phyloP scores from a whole-genome alignment of 2,113 vertebrate species.

The Hirundichthys speculiger region DNA sequence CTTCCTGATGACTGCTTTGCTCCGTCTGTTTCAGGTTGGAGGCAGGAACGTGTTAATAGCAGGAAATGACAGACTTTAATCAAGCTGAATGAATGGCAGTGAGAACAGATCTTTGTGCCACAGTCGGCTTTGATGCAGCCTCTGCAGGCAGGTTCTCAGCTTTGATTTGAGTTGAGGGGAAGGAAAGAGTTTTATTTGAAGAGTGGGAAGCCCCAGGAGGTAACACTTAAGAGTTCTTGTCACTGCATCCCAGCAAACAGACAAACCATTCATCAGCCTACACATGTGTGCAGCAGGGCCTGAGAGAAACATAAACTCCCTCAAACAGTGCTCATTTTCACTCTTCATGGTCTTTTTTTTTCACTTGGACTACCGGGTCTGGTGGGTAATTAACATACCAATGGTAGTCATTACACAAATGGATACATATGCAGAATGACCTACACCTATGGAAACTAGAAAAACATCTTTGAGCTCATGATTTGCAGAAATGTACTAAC shows the following conservation, averaged over 20 bases:
- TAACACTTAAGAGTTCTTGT: conserved; percentile 73
- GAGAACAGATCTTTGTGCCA: conserved; percentile 65
- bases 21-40: conserved; percentile 47
- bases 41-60: conserved; percentile 69
- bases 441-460: conserved; percentile 40
- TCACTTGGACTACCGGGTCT: conserved; percentile 21
- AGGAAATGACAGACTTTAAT: conserved; percentile 79
- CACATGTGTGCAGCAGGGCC: conserved; percentile 67
- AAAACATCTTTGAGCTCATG: conserved; percentile 28
- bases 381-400: conserved; percentile 68
- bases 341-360: neutral
- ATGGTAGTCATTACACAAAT: conserved; percentile 61
- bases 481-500: too few species aligned
- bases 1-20: conserved; percentile 69
- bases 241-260: conserved; percentile 70
- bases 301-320: conserved; percentile 47
- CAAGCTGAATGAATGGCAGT: conserved; percentile 66
- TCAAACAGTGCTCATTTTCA: conserved; percentile 52
- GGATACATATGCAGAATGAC: conserved; percentile 37
- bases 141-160: conserved; percentile 66
- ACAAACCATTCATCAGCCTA: conserved; percentile 69
- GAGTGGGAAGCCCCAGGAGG: conserved; percentile 76
- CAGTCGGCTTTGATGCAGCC: conserved; percentile 73
- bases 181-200: conserved; percentile 70
- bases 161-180: conserved; percentile 68